Evolutionary conservation across 2,113 vertebrate genomes (phyloP), one percentile per base, ranked within the genome.

Genomic region (Oreocharis arfaki): DNA sequence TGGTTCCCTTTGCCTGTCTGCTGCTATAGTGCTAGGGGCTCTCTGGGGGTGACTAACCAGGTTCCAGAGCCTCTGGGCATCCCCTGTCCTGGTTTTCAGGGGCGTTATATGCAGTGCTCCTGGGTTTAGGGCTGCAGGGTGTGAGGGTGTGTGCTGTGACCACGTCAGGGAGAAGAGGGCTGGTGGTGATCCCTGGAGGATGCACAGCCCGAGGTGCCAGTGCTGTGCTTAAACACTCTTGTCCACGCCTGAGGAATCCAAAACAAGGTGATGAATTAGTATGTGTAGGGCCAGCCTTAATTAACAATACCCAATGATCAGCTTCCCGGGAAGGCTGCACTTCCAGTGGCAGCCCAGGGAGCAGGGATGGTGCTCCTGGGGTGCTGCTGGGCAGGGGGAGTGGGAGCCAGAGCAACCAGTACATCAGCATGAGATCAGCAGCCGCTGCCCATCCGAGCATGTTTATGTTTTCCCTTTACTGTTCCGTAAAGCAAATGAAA

Each of bases 131-230:
- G 47, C 24, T 69, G 55, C 30, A 9, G 60, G 33, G 7, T 3
- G 6, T 41, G 52, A 6, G 47, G 28, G 9, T 4, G 8, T 55
- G 30, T 39, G 19, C 52, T 0, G 0, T 67, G 49, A 22, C 28
- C 20, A 1, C 20, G 2, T 42, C 11, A 10, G 37, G 42, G 39
- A 53, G 9, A 0, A 44, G 47, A 55, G 71, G 35, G 17, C 16
- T 68, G 12, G 1, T 3, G 13, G 52, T 24, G 42, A 44, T 79
- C 70, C 30, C 28, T 2, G 5, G 47, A 42, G 59, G 87, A 37
- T 28, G 59, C 37, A 4, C 3, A 2, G 55, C 44, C 46, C 0
- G 0, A 55, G 26, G 27, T 44, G 39, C 0, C 0, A 37, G 23
- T 3, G 8, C 46, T 32, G 24, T 23, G 9, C 39, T 68, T 41